phyloP scores from a whole-genome alignment of 1,140 invertebrate genomes.

The Marisa cornuarietis region DNA sequence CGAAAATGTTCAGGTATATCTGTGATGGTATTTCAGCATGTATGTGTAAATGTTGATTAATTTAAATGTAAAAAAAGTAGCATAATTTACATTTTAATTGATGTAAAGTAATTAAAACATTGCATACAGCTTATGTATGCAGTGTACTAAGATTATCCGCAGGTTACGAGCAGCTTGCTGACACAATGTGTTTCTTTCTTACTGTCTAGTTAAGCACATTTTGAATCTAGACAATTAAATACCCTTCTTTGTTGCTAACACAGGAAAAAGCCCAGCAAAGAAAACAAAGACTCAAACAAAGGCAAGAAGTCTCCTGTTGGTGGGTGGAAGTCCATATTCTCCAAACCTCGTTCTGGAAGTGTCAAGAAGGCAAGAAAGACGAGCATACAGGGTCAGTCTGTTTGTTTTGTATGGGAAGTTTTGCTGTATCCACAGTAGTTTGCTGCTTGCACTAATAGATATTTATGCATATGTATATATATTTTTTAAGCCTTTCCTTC shows the following conservation, averaged over 20 bases:
- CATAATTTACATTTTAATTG: no score
- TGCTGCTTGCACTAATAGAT: neutral
- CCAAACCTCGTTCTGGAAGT: conserved; percentile 50
- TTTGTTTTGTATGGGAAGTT: neutral
- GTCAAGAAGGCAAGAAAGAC: conserved; percentile 55
- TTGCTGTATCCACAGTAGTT: no score
- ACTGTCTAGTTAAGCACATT: no score
- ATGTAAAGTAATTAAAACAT: no score
- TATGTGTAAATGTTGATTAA: no score
- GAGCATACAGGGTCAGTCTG: conserved; percentile 41
- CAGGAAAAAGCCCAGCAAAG: conserved; percentile 52
- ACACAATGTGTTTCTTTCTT: no score
- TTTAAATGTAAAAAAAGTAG: no score
- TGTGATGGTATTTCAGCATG: no score
- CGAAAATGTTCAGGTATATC: no score
- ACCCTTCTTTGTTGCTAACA: no score
- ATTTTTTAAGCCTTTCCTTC: neutral
- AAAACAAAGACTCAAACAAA: conserved; percentile 36
- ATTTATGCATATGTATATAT: neutral
- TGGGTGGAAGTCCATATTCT: conserved; percentile 59
- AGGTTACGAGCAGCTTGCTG: conserved; percentile 12
- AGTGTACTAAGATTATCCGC: neutral
- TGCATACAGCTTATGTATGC: no score
- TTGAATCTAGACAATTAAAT: no score
- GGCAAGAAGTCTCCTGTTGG: conserved; percentile 56